These are phyloP conservation scores for Leptinotarsa texana DNA, from an alignment of 1,140 invertebrate genomes.

Conservation along the genomic window DNA sequence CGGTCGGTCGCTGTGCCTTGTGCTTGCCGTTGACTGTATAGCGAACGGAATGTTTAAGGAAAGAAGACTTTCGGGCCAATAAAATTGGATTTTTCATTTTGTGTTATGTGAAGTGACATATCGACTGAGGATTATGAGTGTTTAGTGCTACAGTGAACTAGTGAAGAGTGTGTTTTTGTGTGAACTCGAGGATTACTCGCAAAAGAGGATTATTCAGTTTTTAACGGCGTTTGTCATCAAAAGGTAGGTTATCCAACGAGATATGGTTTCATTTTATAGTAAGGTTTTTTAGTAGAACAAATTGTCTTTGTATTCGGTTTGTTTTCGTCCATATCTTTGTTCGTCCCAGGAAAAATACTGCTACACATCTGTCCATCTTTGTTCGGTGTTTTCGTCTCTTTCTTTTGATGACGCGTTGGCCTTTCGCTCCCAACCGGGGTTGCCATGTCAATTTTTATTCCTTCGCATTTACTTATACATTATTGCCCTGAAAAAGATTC, in stretches of 20 bases:
- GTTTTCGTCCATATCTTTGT: slow-evolving; percentile 28
- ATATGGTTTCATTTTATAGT: too few species aligned
- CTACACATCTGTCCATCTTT: slow-evolving; percentile 21
- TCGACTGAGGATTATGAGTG: slow-evolving; percentile 9
- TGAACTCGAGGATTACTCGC: slow-evolving; percentile 19
- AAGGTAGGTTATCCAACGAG: neutral
- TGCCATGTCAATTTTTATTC: too few species aligned
- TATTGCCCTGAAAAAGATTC: too few species aligned
- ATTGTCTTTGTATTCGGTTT: neutral
- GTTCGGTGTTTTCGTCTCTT: slow-evolving; percentile 15
- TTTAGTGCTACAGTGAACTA: slow-evolving; percentile 19
- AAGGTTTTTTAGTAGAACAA: neutral
- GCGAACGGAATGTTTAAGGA: slow-evolving; percentile 25
- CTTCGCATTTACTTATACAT: too few species aligned
- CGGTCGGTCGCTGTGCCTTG: slow-evolving; percentile 24
- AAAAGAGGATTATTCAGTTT: slow-evolving; percentile 11
- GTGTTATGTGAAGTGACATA: slow-evolving; percentile 10
- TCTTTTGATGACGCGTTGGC: slow-evolving; percentile 18
- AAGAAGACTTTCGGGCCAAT: slow-evolving; percentile 28
- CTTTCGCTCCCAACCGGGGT: slow-evolving; percentile 8
- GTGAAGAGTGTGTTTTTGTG: slow-evolving; percentile 25
- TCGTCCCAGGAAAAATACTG: slow-evolving; percentile 26
- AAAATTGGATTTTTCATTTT: slow-evolving; percentile 12
- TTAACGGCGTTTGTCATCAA: neutral
- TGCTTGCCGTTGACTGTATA: slow-evolving; percentile 26